Evolutionary conservation across 2,113 vertebrate genomes (phyloP).

Genomic region (Tachysurus vachellii): DNA sequence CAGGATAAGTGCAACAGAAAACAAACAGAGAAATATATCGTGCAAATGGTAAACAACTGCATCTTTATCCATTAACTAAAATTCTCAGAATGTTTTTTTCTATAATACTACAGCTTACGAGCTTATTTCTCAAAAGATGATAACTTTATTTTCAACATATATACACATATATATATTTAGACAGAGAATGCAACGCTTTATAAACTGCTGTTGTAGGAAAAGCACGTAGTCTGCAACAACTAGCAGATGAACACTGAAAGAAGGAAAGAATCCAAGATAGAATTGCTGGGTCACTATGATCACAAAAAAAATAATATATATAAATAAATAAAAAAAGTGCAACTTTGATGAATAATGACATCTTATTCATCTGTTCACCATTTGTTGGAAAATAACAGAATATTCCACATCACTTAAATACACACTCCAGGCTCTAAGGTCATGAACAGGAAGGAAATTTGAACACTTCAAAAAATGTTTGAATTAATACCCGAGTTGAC

Average conservation of each 20-base stretch:
- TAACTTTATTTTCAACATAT: slow-evolving; percentile 12
- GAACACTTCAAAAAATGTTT: slow-evolving; percentile 54
- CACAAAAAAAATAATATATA: neutral
- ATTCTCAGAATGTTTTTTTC: neutral
- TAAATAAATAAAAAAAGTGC: neutral
- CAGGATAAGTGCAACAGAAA: too few relatives aligned
- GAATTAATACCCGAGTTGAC: slow-evolving; percentile 29
- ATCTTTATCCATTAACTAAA: neutral
- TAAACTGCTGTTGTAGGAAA: slow-evolving; percentile 1
- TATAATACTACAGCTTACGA: neutral
- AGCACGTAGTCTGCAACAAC: neutral
- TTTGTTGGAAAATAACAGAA: neutral
- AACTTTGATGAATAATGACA: neutral
- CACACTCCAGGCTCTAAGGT: slow-evolving; percentile 12
- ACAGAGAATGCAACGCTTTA: slow-evolving; percentile 10
- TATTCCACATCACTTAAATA: slow-evolving; percentile 23
- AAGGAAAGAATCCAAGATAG: neutral
- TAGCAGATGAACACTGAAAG: neutral
- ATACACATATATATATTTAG: slow-evolving; percentile 1
- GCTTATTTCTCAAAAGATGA: slow-evolving; percentile 17
- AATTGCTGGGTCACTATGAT: neutral
- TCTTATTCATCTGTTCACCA: neutral
- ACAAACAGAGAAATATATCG: neutral
- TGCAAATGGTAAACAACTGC: neutral
- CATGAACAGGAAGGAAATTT: neutral